phyloP scores from a whole-genome alignment of 2,797 vertebrate species.

The Emys orbicularis region DNA sequence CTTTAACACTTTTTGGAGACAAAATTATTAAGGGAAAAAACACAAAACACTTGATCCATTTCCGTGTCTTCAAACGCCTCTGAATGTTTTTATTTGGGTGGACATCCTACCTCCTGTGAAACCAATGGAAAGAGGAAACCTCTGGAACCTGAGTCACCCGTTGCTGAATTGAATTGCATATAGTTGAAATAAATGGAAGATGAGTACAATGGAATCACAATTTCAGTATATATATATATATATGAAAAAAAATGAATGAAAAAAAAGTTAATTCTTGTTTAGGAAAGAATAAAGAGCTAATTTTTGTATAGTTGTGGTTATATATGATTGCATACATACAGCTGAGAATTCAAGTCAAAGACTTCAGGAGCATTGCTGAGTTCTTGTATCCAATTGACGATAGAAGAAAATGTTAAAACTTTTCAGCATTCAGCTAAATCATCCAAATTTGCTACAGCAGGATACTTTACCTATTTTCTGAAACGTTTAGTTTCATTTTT shows the following conservation, averaged over 20 bases:
- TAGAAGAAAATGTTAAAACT: not conserved
- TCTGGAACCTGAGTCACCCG: not conserved
- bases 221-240: slow-evolving; percentile 4
- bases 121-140: not conserved
- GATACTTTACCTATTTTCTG: slow-evolving; percentile 60
- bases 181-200: slow-evolving; percentile 4
- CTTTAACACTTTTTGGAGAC: not conserved
- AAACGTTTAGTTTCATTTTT: slow-evolving; percentile 64
- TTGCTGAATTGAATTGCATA: not conserved
- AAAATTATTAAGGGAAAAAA: not conserved
- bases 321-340: not conserved
- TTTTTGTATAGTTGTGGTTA: slow-evolving; percentile 27
- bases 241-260: not conserved
- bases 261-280: not conserved
- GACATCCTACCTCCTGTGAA: not conserved
- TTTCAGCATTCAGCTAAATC: slow-evolving; percentile 49
- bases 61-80: not conserved
- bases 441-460: slow-evolving; percentile 54
- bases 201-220: not conserved
- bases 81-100: not conserved
- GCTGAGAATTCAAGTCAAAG: slow-evolving; percentile 13
- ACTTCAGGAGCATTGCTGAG: not conserved
- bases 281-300: not conserved
- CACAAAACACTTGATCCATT: not conserved
- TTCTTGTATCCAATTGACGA: slow-evolving; percentile 18